A percentile compares a stretch with the other conserved stretches of the same genome.
phyloP scores from a whole-genome alignment of 2,797 vertebrate species.

The Cyclopterus lumpus region DNA sequence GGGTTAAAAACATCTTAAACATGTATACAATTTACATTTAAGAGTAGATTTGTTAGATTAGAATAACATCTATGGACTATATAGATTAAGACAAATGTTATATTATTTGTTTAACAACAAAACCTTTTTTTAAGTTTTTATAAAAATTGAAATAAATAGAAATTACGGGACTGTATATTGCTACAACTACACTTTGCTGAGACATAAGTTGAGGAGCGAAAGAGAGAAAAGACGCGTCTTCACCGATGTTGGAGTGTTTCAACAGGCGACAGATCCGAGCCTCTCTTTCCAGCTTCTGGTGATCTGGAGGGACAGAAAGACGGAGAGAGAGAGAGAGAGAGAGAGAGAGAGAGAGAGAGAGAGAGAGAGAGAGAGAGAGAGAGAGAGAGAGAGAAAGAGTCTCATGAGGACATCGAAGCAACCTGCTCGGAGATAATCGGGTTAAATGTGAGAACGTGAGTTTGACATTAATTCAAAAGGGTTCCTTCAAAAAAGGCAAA shows the following conservation, averaged over 20 bases:
- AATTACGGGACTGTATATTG: not conserved
- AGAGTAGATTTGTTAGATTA: not conserved
- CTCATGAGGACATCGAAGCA: not conserved
- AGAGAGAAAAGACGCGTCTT: constrained; percentile 47
- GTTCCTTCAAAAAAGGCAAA: no score
- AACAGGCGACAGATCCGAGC: constrained; percentile 96
- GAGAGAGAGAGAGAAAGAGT: no score
- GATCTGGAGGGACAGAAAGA: constrained; percentile 83
- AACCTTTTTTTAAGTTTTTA: not conserved
- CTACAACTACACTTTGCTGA: not conserved
- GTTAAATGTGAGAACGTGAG: constrained; percentile 14
- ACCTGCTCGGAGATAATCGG: not conserved
- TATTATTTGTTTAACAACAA: not conserved
- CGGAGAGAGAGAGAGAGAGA: not conserved
- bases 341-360: not conserved
- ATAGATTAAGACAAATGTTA: not conserved
- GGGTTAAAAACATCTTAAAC: not conserved
- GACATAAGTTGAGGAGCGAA: no score
- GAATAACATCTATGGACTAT: not conserved
- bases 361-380: constrained; percentile 1
- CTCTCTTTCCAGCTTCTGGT: constrained; percentile 98
- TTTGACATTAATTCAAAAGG: not conserved
- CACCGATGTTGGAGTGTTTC: constrained; percentile 97
- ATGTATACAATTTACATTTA: not conserved
- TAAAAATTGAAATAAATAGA: not conserved